Evolutionary conservation across 2,888 invertebrate genomes (phyloP).

Genomic region (Glomeris marginata): DNA sequence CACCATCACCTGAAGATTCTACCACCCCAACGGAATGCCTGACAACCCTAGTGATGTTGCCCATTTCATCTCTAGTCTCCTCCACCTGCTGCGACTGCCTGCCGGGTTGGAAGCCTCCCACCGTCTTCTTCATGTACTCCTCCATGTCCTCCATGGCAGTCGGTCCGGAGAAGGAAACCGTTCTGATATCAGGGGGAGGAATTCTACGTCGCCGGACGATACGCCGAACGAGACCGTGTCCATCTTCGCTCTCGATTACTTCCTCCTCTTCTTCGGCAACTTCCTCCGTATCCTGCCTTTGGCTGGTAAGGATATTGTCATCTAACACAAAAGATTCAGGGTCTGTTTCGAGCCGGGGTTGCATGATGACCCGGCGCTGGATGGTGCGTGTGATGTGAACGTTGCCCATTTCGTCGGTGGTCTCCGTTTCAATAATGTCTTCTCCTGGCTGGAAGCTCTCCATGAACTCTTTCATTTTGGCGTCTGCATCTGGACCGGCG

Average conservation of each 20-base stretch:
- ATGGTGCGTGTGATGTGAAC: conserved; percentile 37
- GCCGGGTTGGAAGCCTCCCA: conserved; percentile 13
- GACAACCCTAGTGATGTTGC: conserved; percentile 14
- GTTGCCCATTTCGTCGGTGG: conserved; percentile 39
- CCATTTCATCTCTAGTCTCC: conserved; percentile 9
- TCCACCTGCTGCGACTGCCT: conserved; percentile 6
- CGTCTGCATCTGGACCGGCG: conserved; percentile 37
- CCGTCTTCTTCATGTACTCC: conserved; percentile 33
- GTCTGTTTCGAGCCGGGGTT: conserved; percentile 30
- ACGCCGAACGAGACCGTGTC: conserved; percentile 15
- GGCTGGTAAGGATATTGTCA: neutral
- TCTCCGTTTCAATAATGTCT: conserved; percentile 36
- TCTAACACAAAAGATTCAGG: no score
- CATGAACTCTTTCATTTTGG: conserved; percentile 36
- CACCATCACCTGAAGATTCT: no score
- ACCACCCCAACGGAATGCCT: conserved; percentile 9
- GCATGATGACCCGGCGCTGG: conserved; percentile 35
- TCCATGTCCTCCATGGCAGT: conserved; percentile 37
- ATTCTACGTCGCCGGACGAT: conserved; percentile 9
- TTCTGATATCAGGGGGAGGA: conserved; percentile 32
- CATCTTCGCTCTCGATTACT: conserved; percentile 18
- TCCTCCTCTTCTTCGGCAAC: conserved; percentile 17
- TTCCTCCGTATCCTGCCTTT: conserved; percentile 7
- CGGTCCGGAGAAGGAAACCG: conserved; percentile 38
- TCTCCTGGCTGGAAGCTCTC: conserved; percentile 38